Evolutionary conservation across 2,113 vertebrate genomes (phyloP), one percentile per base, ranked within the genome.

Genomic region (Aegotheles bennettii): DNA sequence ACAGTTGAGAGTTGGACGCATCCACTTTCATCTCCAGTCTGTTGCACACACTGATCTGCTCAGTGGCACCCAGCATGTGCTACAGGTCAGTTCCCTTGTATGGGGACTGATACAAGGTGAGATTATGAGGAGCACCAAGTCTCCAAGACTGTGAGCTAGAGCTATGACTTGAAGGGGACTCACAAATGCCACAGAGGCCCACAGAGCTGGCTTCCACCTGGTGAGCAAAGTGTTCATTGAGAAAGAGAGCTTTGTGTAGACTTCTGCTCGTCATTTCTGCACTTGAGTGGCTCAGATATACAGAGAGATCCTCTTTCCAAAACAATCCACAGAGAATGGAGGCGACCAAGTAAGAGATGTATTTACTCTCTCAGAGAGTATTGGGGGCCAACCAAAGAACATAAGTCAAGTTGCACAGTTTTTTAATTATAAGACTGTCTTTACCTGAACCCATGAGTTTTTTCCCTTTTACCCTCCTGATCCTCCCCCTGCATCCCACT

Each of bases 1-100:
- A 67, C 28, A 47, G 69, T 16, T 2, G 0, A 38, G 57, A 83
- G 53, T 33, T 0, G 0, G 23, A 71, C 1, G 0, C 36, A 25
- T 35, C 51, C n/a, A 36, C 82, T 57, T 48, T 26, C 56, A 63
- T 53, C 59, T 73, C 61, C 53, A 1, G 2, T 12, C 77, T 40
- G 36, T 48, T 5, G 1, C 36, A 26, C 1, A 0, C 2, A 0
- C 20, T 40, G 73, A 42, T 61, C 56, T 71, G 70, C 89, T 60
- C 25, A 9, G 16, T 8, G 5, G 29, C n/a, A 28, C 9, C 51
- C 50, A 26, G 50, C 38, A 20, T 57, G 53, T 51, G 42, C 69
- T 18, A 16, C 16, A 48, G 16, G 51, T 3, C 38, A 70, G n/a
- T n/a, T 70, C 36, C 33, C 24, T 29, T 15, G 3, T 1, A 13